Evolutionary conservation across 2,797 vertebrate genomes (phyloP).

Genomic region (Hirundo rustica): DNA sequence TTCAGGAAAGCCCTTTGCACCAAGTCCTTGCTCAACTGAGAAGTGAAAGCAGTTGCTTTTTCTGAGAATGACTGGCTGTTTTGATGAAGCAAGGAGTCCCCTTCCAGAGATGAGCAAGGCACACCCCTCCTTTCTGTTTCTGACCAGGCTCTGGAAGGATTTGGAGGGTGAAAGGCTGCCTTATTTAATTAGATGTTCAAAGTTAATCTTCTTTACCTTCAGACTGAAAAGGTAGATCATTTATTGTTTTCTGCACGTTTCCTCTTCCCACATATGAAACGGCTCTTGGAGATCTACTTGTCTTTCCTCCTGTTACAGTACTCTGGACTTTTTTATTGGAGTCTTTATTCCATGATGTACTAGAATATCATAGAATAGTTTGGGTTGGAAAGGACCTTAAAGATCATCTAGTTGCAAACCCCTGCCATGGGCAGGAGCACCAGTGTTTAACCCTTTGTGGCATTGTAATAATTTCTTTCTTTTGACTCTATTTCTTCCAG

Average conservation of each 20-base stretch:
- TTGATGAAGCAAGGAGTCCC: conserved; percentile 68
- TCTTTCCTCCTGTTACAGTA: neutral
- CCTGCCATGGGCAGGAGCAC: neutral
- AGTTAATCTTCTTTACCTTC: neutral
- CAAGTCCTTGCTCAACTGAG: conserved; percentile 6
- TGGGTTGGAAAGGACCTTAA: neutral
- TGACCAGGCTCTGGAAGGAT: neutral
- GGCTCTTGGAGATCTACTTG: neutral
- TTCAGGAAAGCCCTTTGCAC: conserved; percentile 59
- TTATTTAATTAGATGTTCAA: neutral
- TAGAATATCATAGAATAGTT: neutral
- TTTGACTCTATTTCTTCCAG: neutral
- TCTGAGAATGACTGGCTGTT: conserved; percentile 54
- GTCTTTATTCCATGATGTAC: neutral
- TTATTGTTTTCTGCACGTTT: neutral
- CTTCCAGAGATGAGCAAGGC: conserved; percentile 48
- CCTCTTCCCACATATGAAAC: neutral
- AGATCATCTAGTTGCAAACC: neutral
- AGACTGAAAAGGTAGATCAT: neutral
- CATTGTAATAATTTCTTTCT: neutral
- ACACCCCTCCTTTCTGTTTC: conserved; percentile 14
- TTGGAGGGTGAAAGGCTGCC: neutral
- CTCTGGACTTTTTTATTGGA: neutral
- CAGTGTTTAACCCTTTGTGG: neutral
- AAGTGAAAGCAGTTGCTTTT: conserved; percentile 46